Conservation (phyloP, 1,140 invertebrate species). For the Protaetia brevitarsis region DNA sequence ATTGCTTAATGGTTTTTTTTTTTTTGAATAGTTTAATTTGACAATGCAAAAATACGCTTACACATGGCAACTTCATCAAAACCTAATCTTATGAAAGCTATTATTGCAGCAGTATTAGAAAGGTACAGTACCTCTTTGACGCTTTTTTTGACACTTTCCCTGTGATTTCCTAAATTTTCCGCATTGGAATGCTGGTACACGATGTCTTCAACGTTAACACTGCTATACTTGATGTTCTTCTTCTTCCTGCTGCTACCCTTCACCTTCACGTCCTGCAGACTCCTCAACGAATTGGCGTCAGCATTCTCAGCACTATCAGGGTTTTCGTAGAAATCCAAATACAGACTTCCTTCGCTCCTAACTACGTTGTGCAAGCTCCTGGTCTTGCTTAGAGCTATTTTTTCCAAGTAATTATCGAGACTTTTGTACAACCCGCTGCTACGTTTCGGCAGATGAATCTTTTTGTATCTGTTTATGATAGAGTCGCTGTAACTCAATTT, state of each 20-base stretch:
- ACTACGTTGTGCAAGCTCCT: conserved; percentile 21
- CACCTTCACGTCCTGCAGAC: conserved; percentile 20
- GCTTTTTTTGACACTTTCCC: conserved; percentile 38
- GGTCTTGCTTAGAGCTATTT: background rate
- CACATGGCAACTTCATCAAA: too few relatives aligned
- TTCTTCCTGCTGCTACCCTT: conserved; percentile 22
- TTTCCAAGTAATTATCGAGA: conserved; percentile 13
- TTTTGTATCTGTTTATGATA: conserved; percentile 22
- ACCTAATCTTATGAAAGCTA: too few relatives aligned
- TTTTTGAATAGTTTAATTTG: too few relatives aligned
- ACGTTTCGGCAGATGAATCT: conserved; percentile 4
- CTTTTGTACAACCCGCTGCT: background rate
- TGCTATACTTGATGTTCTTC: conserved; percentile 30
- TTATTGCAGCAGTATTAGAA: background rate
- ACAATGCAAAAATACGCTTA: too few relatives aligned
- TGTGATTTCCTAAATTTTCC: conserved; percentile 28
- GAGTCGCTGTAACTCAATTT: conserved; percentile 23
- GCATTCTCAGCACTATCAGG: conserved; percentile 36
- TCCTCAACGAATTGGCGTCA: conserved; percentile 33
- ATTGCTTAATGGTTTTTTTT: too few relatives aligned
- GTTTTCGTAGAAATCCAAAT: conserved; percentile 42
- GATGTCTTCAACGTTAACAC: conserved; percentile 18
- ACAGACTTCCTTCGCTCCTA: conserved; percentile 25
- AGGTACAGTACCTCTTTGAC: conserved; percentile 40
- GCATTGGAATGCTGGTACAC: background rate